Percentiles rank a stretch among this genome's conserved stretches.
Conservation (phyloP, 2,113 vertebrate species). For the Panthera leo region DNA sequence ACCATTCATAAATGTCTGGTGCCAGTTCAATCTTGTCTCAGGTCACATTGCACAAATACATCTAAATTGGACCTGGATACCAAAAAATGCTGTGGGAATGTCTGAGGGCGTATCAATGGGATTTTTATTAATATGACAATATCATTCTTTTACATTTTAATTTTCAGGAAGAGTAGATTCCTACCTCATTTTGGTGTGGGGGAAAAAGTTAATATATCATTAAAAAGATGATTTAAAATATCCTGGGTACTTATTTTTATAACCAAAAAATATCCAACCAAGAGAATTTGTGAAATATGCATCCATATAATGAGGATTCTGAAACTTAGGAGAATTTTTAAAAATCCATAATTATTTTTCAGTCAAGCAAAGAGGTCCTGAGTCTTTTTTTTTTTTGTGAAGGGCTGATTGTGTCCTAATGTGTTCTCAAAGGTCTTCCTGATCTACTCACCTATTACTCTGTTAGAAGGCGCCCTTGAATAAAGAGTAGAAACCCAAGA, state of each 20-base stretch:
- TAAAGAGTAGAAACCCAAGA: not conserved
- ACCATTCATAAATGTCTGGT: not conserved
- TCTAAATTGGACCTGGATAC: not conserved
- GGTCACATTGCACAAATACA: not conserved
- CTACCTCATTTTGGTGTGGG: not conserved
- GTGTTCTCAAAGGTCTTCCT: not conserved
- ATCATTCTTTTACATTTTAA: not conserved
- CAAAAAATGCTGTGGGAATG: not conserved
- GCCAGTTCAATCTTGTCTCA: not conserved
- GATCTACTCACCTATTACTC: not conserved
- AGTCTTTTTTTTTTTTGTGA: not conserved
- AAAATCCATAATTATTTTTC: not conserved
- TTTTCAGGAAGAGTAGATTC: not conserved
- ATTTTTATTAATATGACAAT: not conserved
- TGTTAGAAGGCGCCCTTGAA: not conserved
- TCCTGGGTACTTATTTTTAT: not conserved
- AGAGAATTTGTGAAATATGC: not conserved
- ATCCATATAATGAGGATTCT: not conserved
- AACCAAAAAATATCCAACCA: not conserved
- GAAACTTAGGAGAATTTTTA: not conserved
- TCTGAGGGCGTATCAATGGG: not conserved
- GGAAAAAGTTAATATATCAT: not conserved
- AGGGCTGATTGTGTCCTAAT: not conserved
- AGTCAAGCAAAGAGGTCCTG: not conserved
- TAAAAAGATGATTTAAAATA: not conserved